These are phyloP conservation scores for Oreochromis spilurus DNA, from an alignment of 2,113 vertebrate genomes.

Conservation along the genomic window DNA sequence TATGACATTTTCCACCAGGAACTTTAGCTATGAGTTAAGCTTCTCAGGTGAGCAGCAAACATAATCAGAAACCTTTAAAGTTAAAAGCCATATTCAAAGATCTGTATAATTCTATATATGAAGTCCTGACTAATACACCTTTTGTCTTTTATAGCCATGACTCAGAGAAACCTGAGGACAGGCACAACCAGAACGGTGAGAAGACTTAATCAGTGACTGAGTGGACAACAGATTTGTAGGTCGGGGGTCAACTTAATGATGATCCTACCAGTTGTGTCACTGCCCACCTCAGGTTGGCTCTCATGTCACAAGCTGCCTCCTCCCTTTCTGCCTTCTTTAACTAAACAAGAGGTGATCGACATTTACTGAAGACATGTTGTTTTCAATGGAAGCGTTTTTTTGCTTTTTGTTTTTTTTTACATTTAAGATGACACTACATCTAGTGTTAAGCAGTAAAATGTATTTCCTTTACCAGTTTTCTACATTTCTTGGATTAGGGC, in stretches of 20 bases:
- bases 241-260: neutral
- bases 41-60: slow-evolving; percentile 47
- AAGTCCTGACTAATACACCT: neutral
- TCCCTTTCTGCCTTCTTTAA: neutral
- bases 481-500: neutral
- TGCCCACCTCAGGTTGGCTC: neutral
- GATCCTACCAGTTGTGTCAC: neutral
- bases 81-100: neutral
- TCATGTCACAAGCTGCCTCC: neutral
- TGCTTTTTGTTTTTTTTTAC: neutral
- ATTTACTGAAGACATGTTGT: neutral
- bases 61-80: neutral
- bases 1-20: neutral
- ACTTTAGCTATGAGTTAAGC: slow-evolving; percentile 40
- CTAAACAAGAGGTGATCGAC: neutral
- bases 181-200: slow-evolving; percentile 30
- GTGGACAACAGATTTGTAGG: neutral
- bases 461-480: neutral
- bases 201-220: slow-evolving; percentile 20
- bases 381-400: neutral
- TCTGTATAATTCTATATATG: neutral
- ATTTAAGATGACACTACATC: neutral
- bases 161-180: slow-evolving; percentile 58
- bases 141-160: slow-evolving; percentile 54
- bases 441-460: neutral